A percentile compares a stretch with the other conserved stretches of the same genome.
Conservation (phyloP, 2,888 invertebrate species). For the Conus canariensis region DNA sequence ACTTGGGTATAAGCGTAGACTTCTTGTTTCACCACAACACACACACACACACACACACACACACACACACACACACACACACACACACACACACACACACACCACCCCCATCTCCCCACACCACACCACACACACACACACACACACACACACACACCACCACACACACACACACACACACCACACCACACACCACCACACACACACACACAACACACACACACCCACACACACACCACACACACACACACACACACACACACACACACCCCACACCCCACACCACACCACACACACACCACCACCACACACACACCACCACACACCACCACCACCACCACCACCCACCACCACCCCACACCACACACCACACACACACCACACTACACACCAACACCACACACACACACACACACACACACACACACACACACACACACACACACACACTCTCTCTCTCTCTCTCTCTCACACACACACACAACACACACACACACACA, state of each 20-base stretch:
- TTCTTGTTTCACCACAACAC: neutral
- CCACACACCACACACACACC: neutral
- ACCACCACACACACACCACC: neutral
- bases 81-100: conserved; percentile 7
- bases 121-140: neutral
- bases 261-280: neutral
- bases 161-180: neutral
- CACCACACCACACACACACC: neutral
- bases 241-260: conserved; percentile 10
- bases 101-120: neutral
- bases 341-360: neutral
- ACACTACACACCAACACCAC: neutral
- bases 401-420: conserved; percentile 1
- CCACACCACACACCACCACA: too few species aligned
- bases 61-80: conserved; percentile 4
- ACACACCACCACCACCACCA: too few species aligned
- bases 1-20: too few species aligned
- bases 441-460: neutral
- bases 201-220: neutral
- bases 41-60: neutral
- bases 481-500: neutral
- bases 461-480: neutral
- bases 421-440: conserved; percentile 10
- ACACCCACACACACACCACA: conserved; percentile 57
- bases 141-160: neutral